A percentile compares a stretch with the other conserved stretches of the same genome.
Conservation (phyloP, 2,797 vertebrate genomes). For the Thalassophryne amazonica region DNA sequence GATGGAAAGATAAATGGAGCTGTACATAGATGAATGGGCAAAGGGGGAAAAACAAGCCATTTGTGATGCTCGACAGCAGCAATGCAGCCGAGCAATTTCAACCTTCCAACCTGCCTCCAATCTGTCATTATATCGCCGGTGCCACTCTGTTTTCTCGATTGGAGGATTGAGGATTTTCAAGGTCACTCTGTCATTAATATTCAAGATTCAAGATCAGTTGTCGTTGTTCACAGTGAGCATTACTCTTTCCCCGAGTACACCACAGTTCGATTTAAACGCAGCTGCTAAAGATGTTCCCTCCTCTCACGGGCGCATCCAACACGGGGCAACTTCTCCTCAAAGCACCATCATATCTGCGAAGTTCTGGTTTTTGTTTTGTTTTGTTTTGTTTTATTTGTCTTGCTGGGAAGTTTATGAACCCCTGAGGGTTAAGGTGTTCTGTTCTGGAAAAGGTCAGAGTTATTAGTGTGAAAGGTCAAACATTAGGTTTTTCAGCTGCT, state of each 20-base stretch:
- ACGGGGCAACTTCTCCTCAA: neutral
- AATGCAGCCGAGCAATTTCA: conserved; percentile 47
- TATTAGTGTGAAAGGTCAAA: too few species aligned
- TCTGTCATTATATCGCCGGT: conserved; percentile 57
- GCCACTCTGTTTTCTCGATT: conserved; percentile 51
- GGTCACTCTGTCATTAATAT: conserved; percentile 34
- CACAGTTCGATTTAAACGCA: conserved; percentile 8
- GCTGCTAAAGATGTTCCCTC: neutral
- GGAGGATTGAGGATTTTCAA: conserved; percentile 51
- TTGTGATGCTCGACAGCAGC: conserved; percentile 41
- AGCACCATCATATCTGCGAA: too few species aligned
- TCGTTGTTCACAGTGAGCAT: neutral
- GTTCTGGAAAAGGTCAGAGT: too few species aligned
- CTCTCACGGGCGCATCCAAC: neutral
- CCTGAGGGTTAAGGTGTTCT: too few species aligned
- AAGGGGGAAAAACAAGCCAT: conserved; percentile 27
- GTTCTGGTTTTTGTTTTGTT: too few species aligned
- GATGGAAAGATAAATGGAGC: conserved; percentile 44
- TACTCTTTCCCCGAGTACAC: conserved; percentile 18
- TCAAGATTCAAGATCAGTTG: conserved; percentile 12
- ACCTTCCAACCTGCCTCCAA: conserved; percentile 42
- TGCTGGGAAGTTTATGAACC: too few species aligned
- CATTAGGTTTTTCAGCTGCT: too few species aligned
- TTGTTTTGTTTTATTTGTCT: too few species aligned
- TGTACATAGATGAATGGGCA: conserved; percentile 45